Base-by-base conservation (phyloP, 2,113 vertebrate genomes). In the Pseudolaguvia tuberculata region DNA sequence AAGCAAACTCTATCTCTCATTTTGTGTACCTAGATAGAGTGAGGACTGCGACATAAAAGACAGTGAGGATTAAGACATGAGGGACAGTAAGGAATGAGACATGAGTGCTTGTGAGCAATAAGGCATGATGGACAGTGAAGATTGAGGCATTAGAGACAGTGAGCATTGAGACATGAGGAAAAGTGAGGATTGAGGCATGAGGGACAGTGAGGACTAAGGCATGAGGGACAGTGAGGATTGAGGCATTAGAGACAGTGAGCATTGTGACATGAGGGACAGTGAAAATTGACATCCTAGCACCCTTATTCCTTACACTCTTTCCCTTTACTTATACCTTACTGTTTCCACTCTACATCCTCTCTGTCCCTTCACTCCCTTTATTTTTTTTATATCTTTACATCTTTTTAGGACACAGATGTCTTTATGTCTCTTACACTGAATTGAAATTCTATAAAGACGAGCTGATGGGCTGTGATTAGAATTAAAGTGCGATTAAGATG, bases 361-460 rank as follows among this genome's bases (percentile, higher is more conserved):
- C 35, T 23, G n/a, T 63, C 35, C 6, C 12, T 47, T 15, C 35
- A 62, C 20, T 13, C 2, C 13, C 7, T 14, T 14, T 42, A 8
- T 8, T 8, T 42, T 4, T 42, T 8, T 45, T 5, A 2, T 5
- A 3, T 1, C 1, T 5, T 1, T 14, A n/a, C 17, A 14, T 69
- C 45, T 67, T 27, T 27, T 52, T 18, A 69, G 27, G 48, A 52
- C 66, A 69, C 18, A 11, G 66, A 69, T 27, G 31, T 18, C 50
- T 69, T 69, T 69, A 69, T 69, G 18, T 20, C 27, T 69, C 25
- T 25, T 11, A 52, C 48, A n/a, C 3, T n/a, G 15, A n/a, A 20
- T n/a, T 52, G 31, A 69, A 14, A 69, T 51, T 69, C 48, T 52
- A 52, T 69, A 35, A 69, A 47, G 25, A 50, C 11, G 21, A 7